phyloP scores from a whole-genome alignment of 2,113 vertebrate genomes.

The Antennarius striatus region DNA sequence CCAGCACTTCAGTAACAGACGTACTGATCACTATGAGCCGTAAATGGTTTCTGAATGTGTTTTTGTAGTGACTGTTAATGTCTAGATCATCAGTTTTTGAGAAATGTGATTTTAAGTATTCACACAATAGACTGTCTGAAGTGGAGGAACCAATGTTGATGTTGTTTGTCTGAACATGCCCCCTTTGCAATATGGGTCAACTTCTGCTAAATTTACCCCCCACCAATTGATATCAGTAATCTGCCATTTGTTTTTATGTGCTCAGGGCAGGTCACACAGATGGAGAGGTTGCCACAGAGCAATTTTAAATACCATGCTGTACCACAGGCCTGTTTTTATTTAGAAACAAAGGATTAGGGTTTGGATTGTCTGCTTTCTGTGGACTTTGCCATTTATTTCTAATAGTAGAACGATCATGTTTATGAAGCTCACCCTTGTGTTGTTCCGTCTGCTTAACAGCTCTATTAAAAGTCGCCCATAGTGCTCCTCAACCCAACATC shows the following conservation, averaged over 20 bases:
- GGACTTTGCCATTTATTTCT: constrained; percentile 19
- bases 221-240: constrained; percentile 54
- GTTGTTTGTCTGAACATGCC: constrained; percentile 25
- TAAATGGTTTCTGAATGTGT: background rate
- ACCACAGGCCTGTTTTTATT: constrained; percentile 41
- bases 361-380: constrained; percentile 31
- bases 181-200: constrained; percentile 59
- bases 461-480: constrained; percentile 54
- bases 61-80: background rate
- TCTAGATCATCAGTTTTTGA: too few relatives aligned
- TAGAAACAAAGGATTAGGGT: constrained; percentile 43
- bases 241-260: constrained; percentile 47
- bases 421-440: constrained; percentile 41
- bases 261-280: constrained; percentile 19
- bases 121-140: constrained; percentile 34
- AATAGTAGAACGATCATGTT: constrained; percentile 29
- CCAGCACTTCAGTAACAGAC: constrained; percentile 5
- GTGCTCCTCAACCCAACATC: constrained; percentile 43
- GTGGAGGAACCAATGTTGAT: constrained; percentile 11
- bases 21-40: constrained; percentile 1
- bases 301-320: constrained; percentile 34
- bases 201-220: constrained; percentile 51
- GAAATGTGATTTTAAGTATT: too few relatives aligned
- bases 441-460: constrained; percentile 53
- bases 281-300: constrained; percentile 24